These are phyloP conservation scores for Stratiomys singularior DNA, from an alignment of 2,888 invertebrate genomes.

Conservation along the genomic window DNA sequence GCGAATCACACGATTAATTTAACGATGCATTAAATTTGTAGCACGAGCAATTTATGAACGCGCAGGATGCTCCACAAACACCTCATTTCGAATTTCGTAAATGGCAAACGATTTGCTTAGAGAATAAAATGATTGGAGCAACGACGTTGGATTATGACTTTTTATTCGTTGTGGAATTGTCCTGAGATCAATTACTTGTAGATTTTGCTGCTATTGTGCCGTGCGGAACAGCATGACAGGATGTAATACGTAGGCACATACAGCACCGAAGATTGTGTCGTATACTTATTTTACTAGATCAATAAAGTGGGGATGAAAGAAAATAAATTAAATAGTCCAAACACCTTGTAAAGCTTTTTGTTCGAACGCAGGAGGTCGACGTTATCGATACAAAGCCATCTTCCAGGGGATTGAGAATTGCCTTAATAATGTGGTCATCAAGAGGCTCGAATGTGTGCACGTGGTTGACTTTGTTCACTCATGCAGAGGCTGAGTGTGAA, in stretches of 20 bases:
- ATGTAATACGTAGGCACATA: background rate
- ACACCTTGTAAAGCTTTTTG: conserved; percentile 50
- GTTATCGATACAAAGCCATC: conserved; percentile 50
- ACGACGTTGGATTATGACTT: conserved; percentile 18
- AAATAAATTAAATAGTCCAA: conserved; percentile 52
- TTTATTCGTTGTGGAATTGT: conserved; percentile 31
- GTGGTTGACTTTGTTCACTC: conserved; percentile 52
- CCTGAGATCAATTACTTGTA: conserved; percentile 44
- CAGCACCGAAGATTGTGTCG: conserved; percentile 15
- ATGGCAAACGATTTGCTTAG: conserved; percentile 25
- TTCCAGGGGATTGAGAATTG: conserved; percentile 46
- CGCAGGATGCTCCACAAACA: conserved; percentile 37
- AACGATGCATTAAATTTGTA: conserved; percentile 32
- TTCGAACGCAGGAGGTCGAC: conserved; percentile 47
- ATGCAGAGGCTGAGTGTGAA: conserved; percentile 45
- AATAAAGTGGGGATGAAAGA: conserved; percentile 47
- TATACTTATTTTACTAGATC: conserved; percentile 45
- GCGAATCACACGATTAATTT: conserved; percentile 45
- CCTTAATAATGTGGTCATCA: conserved; percentile 52
- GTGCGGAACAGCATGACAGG: background rate
- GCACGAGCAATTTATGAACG: conserved; percentile 19
- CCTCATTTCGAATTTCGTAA: conserved; percentile 39
- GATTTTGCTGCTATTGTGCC: conserved; percentile 24
- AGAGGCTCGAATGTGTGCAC: conserved; percentile 50
- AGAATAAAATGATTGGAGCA: conserved; percentile 14